phyloP scores from a whole-genome alignment of 2,797 vertebrate genomes.

The Micrastur ruficollis region DNA sequence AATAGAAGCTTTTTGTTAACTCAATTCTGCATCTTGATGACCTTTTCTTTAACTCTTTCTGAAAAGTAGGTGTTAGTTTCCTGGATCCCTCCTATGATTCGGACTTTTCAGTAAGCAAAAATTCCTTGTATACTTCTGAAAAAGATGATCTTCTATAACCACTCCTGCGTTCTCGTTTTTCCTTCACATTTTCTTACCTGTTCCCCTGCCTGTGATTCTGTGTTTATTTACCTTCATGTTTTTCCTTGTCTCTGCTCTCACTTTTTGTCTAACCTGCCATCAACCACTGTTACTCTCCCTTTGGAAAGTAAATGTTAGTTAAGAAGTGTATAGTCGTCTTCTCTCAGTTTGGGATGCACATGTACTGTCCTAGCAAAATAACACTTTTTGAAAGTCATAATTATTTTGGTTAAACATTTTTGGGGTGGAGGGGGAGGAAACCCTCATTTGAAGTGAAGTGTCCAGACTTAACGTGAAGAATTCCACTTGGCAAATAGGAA shows the following conservation, averaged over 20 bases:
- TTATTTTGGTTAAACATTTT: neutral
- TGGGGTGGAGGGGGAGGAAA: neutral
- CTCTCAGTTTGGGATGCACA: neutral
- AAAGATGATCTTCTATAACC: neutral
- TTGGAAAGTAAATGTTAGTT: neutral
- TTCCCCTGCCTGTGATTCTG: neutral
- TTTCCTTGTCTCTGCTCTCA: neutral
- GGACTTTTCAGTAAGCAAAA: neutral
- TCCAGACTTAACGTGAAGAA: neutral
- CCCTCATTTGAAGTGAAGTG: neutral
- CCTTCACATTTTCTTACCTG: neutral
- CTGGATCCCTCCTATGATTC: neutral
- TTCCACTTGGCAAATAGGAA: neutral
- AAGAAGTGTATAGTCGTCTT: neutral
- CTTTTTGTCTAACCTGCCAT: neutral
- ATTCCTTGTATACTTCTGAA: neutral
- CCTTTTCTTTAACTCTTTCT: neutral
- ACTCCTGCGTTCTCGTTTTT: neutral
- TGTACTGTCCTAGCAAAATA: neutral
- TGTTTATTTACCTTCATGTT: neutral
- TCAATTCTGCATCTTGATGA: neutral
- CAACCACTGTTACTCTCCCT: neutral
- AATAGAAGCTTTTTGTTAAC: neutral
- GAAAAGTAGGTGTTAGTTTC: neutral
- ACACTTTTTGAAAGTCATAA: neutral